Conservation (phyloP, 2,113 vertebrate species). For the Hemibagrus wyckioides region DNA sequence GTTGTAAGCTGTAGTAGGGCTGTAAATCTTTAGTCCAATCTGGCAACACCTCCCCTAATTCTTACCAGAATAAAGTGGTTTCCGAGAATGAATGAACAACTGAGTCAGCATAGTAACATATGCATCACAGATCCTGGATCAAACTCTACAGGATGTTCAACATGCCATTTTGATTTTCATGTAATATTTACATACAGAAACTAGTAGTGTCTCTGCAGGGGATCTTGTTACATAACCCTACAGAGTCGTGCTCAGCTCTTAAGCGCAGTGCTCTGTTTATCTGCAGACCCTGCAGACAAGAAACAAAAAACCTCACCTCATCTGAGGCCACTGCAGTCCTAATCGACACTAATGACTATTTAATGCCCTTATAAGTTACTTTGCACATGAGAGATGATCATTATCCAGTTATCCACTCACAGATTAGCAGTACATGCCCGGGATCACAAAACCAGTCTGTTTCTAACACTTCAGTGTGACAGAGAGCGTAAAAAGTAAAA, state of each 20-base stretch:
- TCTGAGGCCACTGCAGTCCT: not conserved
- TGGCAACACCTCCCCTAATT: no score
- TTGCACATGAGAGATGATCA: conserved; percentile 11
- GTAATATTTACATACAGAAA: not conserved
- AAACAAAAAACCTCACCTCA: not conserved
- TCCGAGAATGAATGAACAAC: not conserved
- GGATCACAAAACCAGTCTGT: conserved; percentile 32
- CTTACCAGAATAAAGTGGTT: not conserved
- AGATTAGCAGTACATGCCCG: not conserved
- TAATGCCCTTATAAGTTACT: not conserved
- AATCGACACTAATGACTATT: not conserved
- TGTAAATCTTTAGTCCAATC: no score
- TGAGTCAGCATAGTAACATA: not conserved
- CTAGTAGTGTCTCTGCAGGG: not conserved
- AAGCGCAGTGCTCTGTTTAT: not conserved
- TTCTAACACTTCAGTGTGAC: not conserved
- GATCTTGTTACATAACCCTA: not conserved
- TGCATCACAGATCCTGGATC: not conserved
- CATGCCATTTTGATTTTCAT: not conserved
- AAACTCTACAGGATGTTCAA: not conserved
- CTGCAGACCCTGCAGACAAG: not conserved
- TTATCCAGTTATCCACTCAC: not conserved
- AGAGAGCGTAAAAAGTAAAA: not conserved
- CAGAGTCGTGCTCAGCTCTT: not conserved
- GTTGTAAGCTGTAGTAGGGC: no score